Conservation (phyloP, 2,113 vertebrate genomes). For the Chaetura pelagica region DNA sequence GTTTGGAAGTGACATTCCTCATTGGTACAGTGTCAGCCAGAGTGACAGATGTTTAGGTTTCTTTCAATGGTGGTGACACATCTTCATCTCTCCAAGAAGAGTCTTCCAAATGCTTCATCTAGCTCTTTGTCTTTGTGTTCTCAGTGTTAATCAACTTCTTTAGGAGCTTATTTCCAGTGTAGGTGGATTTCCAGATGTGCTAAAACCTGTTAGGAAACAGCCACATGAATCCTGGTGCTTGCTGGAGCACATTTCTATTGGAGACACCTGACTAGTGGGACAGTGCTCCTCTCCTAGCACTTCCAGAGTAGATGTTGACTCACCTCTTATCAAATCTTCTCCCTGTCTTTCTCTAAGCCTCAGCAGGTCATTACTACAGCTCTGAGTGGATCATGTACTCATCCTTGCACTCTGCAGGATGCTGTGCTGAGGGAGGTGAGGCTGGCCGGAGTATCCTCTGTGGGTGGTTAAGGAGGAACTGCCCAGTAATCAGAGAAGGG, state of each 20-base stretch:
- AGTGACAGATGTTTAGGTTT: background rate
- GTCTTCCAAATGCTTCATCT: background rate
- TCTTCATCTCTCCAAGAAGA: background rate
- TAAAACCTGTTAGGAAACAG: background rate
- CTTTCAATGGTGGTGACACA: background rate
- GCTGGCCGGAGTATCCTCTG: background rate
- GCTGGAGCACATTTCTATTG: background rate
- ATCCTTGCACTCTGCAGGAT: background rate
- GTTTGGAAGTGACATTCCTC: background rate
- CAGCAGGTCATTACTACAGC: fast-evolving
- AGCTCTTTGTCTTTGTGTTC: background rate
- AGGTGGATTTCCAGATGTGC: background rate
- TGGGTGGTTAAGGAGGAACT: background rate
- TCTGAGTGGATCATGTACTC: background rate
- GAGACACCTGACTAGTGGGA: background rate
- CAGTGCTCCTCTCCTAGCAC: background rate
- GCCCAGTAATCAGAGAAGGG: background rate
- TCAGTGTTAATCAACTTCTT: background rate
- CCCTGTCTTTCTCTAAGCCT: background rate
- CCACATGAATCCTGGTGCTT: background rate
- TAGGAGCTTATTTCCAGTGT: background rate
- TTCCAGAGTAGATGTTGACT: background rate
- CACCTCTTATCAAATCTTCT: background rate
- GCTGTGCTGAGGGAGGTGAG: background rate
- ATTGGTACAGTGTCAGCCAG: background rate